A percentile compares a stretch with the other conserved stretches of the same genome.
Conservation (phyloP, 2,888 invertebrate genomes). For the Cremastinae sp. region DNA sequence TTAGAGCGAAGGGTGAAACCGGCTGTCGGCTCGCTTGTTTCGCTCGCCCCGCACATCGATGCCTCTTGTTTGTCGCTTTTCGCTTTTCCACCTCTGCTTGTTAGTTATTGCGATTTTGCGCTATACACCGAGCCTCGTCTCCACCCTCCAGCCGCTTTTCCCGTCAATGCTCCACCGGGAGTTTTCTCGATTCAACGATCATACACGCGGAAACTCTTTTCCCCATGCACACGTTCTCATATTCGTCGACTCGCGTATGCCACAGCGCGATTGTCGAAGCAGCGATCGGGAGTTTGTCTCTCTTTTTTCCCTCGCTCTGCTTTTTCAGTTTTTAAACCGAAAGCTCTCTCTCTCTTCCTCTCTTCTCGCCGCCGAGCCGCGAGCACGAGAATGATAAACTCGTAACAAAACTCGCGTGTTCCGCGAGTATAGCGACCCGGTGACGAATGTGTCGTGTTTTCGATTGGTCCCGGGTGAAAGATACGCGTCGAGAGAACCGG, state of each 20-base stretch:
- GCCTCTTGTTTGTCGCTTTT: conserved; percentile 67
- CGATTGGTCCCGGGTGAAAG: conserved; percentile 68
- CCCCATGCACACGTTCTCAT: conserved; percentile 2
- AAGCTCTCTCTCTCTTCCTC: conserved; percentile 42
- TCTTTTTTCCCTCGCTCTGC: conserved; percentile 27
- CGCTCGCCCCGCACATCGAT: conserved; percentile 49
- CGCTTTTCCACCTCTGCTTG: conserved; percentile 66
- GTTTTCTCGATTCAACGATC: conserved; percentile 69
- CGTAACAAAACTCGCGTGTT: conserved; percentile 62
- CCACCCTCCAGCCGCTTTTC: conserved; percentile 7
- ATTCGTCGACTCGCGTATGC: neutral
- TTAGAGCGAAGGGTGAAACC: conserved; percentile 32
- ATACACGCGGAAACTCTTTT: conserved; percentile 12
- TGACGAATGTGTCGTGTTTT: conserved; percentile 73
- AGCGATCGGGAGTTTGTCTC: conserved; percentile 72
- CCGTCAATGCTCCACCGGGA: conserved; percentile 45
- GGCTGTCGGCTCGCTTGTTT: conserved; percentile 28
- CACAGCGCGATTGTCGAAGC: conserved; percentile 50
- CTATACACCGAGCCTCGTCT: conserved; percentile 10
- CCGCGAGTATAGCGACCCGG: conserved; percentile 44
- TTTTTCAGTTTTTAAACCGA: conserved; percentile 27
- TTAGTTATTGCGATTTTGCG: conserved; percentile 70
- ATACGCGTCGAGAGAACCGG: conserved; percentile 18
- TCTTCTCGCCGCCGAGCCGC: conserved; percentile 56
- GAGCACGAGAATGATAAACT: conserved; percentile 73